A percentile compares a stretch with the other conserved stretches of the same genome.
phyloP scores from a whole-genome alignment of 2,888 invertebrate species.

The Trypoxylon attenuatum region DNA sequence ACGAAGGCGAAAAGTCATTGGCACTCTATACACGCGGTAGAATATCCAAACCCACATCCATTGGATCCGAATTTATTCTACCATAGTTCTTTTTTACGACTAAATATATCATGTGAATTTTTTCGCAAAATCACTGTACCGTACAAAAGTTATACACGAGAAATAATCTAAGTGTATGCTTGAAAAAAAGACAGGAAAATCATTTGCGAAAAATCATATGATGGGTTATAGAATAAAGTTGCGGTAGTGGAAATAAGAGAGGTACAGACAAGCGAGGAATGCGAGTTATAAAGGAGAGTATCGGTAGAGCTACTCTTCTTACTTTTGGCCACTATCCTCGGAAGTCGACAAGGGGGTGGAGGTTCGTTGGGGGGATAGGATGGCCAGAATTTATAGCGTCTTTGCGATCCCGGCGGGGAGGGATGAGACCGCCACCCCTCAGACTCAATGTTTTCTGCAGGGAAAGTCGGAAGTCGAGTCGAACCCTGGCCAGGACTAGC shows the following conservation, averaged over 20 bases:
- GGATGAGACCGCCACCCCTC: conserved; percentile 64
- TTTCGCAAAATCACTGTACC: too few relatives aligned
- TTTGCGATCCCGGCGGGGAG: conserved; percentile 58
- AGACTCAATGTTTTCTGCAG: conserved; percentile 75
- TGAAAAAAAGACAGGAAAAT: conserved; percentile 4
- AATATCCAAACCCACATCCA: neutral
- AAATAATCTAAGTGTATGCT: too few relatives aligned
- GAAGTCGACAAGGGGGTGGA: conserved; percentile 47
- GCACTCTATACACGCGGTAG: neutral
- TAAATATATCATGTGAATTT: too few relatives aligned
- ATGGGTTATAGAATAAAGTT: too few relatives aligned
- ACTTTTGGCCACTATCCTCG: conserved; percentile 67
- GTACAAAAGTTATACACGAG: too few relatives aligned
- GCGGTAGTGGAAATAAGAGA: too few relatives aligned
- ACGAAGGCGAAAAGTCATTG: neutral
- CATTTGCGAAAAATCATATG: conserved; percentile 39
- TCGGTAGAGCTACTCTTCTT: conserved; percentile 58
- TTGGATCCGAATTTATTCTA: neutral
- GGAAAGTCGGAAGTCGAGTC: conserved; percentile 74
- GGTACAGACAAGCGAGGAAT: conserved; percentile 33
- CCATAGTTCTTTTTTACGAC: neutral
- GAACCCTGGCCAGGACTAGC: conserved; percentile 72
- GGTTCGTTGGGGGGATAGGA: conserved; percentile 44
- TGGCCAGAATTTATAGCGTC: conserved; percentile 73
- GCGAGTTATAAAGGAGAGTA: conserved; percentile 38